These are phyloP conservation scores for Artibeus jamaicensis DNA, from an alignment of 2,797 vertebrate genomes.

Conservation along the genomic window DNA sequence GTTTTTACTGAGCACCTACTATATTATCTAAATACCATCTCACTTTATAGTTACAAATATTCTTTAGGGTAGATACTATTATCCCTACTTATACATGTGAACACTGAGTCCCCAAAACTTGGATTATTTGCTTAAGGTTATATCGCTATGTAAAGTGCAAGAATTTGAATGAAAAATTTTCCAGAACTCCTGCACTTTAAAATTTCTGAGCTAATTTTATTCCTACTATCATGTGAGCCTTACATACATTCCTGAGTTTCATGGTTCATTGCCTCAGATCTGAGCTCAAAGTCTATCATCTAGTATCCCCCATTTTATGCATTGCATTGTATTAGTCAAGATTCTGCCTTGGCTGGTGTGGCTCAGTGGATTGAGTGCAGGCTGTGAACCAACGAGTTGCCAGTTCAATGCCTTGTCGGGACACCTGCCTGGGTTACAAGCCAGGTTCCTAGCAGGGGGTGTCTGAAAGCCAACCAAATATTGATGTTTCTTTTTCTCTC, in stretches of 20 bases:
- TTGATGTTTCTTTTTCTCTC: no score
- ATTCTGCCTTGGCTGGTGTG: background rate
- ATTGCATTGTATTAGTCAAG: background rate
- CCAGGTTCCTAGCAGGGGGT: no score
- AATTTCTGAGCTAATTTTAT: background rate
- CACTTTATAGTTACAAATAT: background rate
- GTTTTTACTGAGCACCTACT: background rate
- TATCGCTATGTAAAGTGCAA: background rate
- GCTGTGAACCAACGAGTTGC: no score
- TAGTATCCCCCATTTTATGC: background rate
- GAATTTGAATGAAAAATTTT: background rate
- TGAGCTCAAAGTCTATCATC: background rate
- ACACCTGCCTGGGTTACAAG: no score
- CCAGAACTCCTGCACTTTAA: background rate
- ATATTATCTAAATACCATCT: background rate
- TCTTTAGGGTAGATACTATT: background rate
- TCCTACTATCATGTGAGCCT: background rate
- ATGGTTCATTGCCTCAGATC: background rate
- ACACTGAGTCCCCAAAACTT: background rate
- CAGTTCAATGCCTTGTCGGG: no score
- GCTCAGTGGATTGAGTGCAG: no score
- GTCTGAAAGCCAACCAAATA: no score
- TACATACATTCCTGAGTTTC: background rate
- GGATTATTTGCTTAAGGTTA: background rate
- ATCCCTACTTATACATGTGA: background rate